These are phyloP conservation scores for Tenodera sinensis DNA, from an alignment of 2,888 invertebrate species.

Conservation along the genomic window DNA sequence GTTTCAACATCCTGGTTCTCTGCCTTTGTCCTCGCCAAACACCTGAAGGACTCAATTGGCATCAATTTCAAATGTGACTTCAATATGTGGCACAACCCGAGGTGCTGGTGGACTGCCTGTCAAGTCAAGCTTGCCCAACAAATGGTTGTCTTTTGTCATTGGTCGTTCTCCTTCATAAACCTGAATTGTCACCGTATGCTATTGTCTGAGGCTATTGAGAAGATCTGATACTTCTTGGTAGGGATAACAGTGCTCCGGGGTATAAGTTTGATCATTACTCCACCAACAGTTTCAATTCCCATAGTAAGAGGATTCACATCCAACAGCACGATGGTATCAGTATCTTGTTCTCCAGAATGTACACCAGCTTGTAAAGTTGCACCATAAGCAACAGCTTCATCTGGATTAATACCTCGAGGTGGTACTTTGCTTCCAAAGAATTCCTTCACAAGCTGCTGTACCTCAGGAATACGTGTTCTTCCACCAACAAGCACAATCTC, in stretches of 20 bases:
- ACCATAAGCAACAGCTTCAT: constrained; percentile 98
- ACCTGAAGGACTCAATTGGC: constrained; percentile 88
- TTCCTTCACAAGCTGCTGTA: constrained; percentile 88
- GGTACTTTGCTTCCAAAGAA: constrained; percentile 98
- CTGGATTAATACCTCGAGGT: constrained; percentile 96
- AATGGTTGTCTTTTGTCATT: constrained; percentile 99
- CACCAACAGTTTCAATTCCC: constrained; percentile 99
- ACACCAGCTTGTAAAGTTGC: constrained; percentile 99
- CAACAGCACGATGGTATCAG: constrained; percentile 91
- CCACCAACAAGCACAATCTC: constrained; percentile 99
- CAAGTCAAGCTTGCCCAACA: constrained; percentile 96
- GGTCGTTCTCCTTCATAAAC: constrained; percentile 99
- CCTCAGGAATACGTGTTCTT: constrained; percentile 97
- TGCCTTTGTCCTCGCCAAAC: constrained; percentile 92
- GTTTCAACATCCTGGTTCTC: constrained; percentile 89
- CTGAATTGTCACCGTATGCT: constrained; percentile 97
- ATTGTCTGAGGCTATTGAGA: constrained; percentile 98
- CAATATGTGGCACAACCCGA: constrained; percentile 89
- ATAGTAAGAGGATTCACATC: constrained; percentile 98
- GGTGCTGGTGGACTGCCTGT: constrained; percentile 96
- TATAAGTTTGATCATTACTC: constrained; percentile 99
- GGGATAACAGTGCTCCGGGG: constrained; percentile 98
- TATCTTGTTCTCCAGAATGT: constrained; percentile 94
- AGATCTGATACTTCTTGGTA: constrained; percentile 98
- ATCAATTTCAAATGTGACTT: constrained; percentile 92